Base-by-base conservation (phyloP, 2,797 vertebrate genomes). In the Sus cebifrons region DNA sequence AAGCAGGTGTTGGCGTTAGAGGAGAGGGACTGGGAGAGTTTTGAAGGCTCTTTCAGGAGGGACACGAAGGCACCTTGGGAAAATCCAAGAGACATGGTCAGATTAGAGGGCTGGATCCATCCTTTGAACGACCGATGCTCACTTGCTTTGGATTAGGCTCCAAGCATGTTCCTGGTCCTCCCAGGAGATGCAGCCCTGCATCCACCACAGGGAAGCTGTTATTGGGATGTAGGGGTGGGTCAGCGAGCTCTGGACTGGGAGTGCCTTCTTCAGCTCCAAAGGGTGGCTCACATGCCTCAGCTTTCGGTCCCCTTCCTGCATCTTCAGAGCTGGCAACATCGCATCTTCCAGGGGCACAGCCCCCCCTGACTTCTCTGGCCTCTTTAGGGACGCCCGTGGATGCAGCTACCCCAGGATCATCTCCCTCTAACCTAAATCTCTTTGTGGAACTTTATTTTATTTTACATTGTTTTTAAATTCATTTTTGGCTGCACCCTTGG, bases 291-390 rank as follows among this genome's bases (percentile, higher is more conserved):
- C 18, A 11, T 15, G 21, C 23, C 49, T 29, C 29, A 23, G 3
- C 16, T 52, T 2, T 0, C 11, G 62, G 1, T 2, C n/a, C 11
- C 4, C 29, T 36, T 75, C 36, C 17, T 27, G 32, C 25, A 0
- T 12, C 87, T 32, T 27, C 73, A 27, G 54, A 27, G 7, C 11
- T 44, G 20, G 29, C n/a, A 10, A 5, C 0, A 15, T 44, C 40
- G 0, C 60, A 20, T 7, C 73, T 54, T n/a, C 15, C 40, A 2
- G 17, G 44, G 58, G 2, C 18, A 2, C 2, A 4, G 18, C 25
- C 44, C 3, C 3, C 60, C 5, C 36, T 49, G 40, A 49, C 36
- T 8, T 20, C 32, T 81, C 21, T 18, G 29, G 23, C 74, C 32
- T 12, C 23, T n/a, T 27, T 27, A 20, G 16, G 64, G 74, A 36